Evolutionary conservation across 2,888 invertebrate genomes (phyloP).

Genomic region (Shargacucullia verbasci): DNA sequence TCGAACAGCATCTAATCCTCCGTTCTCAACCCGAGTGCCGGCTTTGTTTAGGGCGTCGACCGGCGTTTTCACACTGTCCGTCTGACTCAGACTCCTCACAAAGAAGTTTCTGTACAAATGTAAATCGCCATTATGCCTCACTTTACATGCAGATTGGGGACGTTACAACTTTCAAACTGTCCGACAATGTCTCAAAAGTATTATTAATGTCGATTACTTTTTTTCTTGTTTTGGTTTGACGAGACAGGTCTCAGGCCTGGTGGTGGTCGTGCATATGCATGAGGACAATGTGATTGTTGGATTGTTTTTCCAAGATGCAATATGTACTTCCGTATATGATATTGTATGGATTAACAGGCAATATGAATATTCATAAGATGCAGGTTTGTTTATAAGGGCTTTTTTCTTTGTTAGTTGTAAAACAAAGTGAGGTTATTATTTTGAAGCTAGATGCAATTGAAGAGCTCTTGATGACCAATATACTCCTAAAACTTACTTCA

Average conservation of each 20-base stretch:
- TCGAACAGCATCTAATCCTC: constrained; percentile 56
- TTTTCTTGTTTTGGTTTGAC: constrained; percentile 49
- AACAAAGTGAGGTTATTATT: too few relatives aligned
- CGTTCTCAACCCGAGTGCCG: constrained; percentile 57
- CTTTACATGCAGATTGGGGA: constrained; percentile 84
- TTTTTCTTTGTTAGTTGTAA: too few relatives aligned
- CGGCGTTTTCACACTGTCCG: constrained; percentile 76
- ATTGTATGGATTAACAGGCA: constrained; percentile 23
- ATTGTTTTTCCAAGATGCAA: constrained; percentile 36
- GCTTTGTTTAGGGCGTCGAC: constrained; percentile 78
- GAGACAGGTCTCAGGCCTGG: constrained; percentile 21
- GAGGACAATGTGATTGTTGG: constrained; percentile 37
- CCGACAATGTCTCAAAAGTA: constrained; percentile 52
- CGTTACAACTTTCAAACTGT: constrained; percentile 62
- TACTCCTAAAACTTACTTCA: too few relatives aligned
- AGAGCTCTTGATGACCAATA: too few relatives aligned
- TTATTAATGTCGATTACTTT: constrained; percentile 59
- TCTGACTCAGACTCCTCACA: constrained; percentile 75
- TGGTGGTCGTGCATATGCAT: constrained; percentile 27
- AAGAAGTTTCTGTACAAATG: constrained; percentile 82
- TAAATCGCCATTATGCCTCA: constrained; percentile 81
- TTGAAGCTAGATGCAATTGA: too few relatives aligned
- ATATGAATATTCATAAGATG: constrained; percentile 25
- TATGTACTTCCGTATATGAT: constrained; percentile 39
- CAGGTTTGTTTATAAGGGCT: not conserved